Evolutionary conservation across 2,888 invertebrate genomes (phyloP).

Genomic region (Ametastegia equiseti): DNA sequence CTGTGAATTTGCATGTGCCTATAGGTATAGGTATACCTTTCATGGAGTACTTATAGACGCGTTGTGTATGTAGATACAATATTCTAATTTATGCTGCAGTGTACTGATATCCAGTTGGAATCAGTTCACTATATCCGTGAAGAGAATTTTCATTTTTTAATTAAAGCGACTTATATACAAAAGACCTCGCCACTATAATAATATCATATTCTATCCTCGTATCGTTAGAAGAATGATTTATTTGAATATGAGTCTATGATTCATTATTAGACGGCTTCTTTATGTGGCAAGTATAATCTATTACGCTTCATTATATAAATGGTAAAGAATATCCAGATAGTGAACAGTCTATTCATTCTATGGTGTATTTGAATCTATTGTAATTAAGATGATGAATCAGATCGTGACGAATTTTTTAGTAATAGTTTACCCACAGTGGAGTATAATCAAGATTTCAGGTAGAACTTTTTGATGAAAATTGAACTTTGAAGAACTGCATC

Average conservation of each 20-base stretch:
- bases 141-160: not conserved
- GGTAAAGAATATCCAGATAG: not conserved
- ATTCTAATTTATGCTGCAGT: conserved; percentile 21
- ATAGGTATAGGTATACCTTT: not conserved
- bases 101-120: not conserved
- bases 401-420: no score
- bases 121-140: not conserved
- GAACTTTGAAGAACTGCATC: not conserved
- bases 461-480: not conserved
- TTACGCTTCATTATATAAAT: not conserved
- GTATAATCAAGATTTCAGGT: no score
- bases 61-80: conserved; percentile 20
- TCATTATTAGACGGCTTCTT: not conserved
- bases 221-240: not conserved
- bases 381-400: no score
- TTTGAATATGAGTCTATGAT: conserved; percentile 4
- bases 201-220: no score
- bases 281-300: not conserved
- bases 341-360: not conserved
- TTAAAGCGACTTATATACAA: not conserved
- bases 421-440: no score
- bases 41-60: not conserved
- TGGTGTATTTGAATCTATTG: no score
- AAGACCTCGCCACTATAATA: not conserved
- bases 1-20: not conserved